Evolutionary conservation across 2,797 vertebrate species (phyloP), one percentile per base, ranked within the genome.

Genomic region (Mus caroli): DNA sequence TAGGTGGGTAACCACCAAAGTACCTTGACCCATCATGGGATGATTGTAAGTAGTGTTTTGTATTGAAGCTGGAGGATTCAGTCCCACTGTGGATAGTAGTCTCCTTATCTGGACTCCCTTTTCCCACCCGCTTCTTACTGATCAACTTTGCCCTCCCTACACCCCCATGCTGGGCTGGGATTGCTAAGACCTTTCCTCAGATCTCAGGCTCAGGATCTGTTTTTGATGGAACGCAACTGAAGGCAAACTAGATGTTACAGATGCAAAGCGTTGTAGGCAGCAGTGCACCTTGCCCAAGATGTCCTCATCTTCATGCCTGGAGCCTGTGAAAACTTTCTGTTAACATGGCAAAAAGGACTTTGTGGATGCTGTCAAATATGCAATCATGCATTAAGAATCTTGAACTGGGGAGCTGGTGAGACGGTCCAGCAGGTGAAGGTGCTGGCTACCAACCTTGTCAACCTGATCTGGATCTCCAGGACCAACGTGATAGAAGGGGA

Each of bases 111-210:
- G 67, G 50, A 67, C 26, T 58, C 26, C 60, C 37, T 80, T n/a
- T 22, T 11, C 60, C 54, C 12, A 14, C 20, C 3, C 43, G 1
- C 43, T n/a, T 34, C 11, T 82, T 40, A 34, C 26, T 94, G 67
- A 10, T 1, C 56, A 20, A 56, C 64, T 80, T 60, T 62, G 13
- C 12, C 19, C 26, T 24, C 69, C 78, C 26, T 46, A 50, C 43
- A 13, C 26, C 13, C 43, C 20, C 75, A 46, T 75, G 20, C 71
- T 75, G 37, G 43, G 34, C 69, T 91, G 46, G 60, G 20, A 46
- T 88, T 89, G 15, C 22, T 77, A 6, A n/a, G 4, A 84, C 12
- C 90, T 90, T 34, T 92, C 67, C 56, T 94, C 60, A 85, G 90
- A 80, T 92, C 77, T 28, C 90, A 40, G 46, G 46, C 19, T 88